Base-by-base conservation (phyloP, 2,888 invertebrate genomes). In the Zele albiditarsus region DNA sequence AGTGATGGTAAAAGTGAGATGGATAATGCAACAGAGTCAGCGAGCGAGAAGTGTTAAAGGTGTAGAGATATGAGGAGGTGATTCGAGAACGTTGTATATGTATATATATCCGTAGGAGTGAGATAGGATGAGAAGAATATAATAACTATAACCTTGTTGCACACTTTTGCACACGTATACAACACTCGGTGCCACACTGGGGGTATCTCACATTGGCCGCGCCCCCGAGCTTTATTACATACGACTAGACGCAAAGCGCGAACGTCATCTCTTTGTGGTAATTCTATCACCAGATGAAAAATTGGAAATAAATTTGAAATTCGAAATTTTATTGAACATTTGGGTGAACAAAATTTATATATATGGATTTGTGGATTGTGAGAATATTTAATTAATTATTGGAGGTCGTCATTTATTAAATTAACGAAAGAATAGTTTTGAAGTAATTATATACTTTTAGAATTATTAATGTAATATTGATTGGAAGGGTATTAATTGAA, bases 51-150 rank as follows among this genome's bases (percentile, higher is more conserved):
- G 72, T 65, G 70, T 38, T 28, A 23, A 57, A 65, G 53, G 42
- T 16, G 57, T 31, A 46, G 67, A 68, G 57, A 33, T 60, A 60
- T 53, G 69, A 65, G 27, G 38, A 73, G 58, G 46, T 46, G 46
- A 46, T 46, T 46, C 14, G 46, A n/a, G 6, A 46, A 58, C 28
- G 28, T 67, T 33, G 20, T 60, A 70, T 60, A 46, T 57, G 5
- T n/a, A 28, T 65, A 31, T 28, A 58, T 31, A 57, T 20, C 38
- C n/a, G 16, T 38, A 31, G 33, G 28, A 60, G n/a, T n/a, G 12
- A 28, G 25, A 8, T n/a, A n/a, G 8, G 28, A 25, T 20, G 2
- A 16, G 12, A 12, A 63, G 3, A 63, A 63, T 33, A 38, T 63
- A 20, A 63, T 20, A 63, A 20, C 3, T 38, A 27, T 67, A 67